Evolutionary conservation across 2,797 vertebrate species (phyloP).

Genomic region (Argyrosomus regius): DNA sequence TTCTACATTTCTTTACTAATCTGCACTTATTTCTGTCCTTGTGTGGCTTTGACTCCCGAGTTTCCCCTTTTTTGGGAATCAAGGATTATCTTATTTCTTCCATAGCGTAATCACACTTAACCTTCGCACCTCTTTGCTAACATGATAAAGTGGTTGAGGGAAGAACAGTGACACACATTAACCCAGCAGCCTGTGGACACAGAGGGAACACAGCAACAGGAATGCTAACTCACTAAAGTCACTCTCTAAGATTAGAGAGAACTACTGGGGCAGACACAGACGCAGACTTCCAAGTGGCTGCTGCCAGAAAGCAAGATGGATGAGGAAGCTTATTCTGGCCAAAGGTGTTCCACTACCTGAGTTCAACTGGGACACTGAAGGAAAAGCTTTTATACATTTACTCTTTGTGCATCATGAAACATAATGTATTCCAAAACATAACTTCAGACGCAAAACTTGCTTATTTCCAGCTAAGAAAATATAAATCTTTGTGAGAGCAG

Average conservation of each 20-base stretch:
- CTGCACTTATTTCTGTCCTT: not conserved
- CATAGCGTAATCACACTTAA: slow-evolving; percentile 38
- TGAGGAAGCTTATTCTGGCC: slow-evolving; percentile 37
- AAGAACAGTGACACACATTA: slow-evolving; percentile 25
- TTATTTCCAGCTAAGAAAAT: slow-evolving; percentile 42
- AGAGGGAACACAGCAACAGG: slow-evolving; percentile 30
- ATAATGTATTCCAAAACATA: slow-evolving; percentile 29
- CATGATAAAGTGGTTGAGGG: slow-evolving; percentile 40
- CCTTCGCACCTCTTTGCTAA: slow-evolving; percentile 4
- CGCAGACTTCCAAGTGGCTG: slow-evolving; percentile 34
- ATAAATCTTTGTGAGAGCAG: slow-evolving; percentile 51
- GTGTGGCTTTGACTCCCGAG: not conserved
- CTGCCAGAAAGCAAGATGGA: slow-evolving; percentile 63
- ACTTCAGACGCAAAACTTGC: slow-evolving; percentile 30
- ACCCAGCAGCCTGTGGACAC: slow-evolving; percentile 17
- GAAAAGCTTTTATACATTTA: slow-evolving; percentile 38
- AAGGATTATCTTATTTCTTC: slow-evolving; percentile 27
- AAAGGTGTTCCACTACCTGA: slow-evolving; percentile 38
- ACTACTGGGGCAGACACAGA: slow-evolving; percentile 26
- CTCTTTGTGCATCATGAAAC: slow-evolving; percentile 24
- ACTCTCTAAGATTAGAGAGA: slow-evolving; percentile 30
- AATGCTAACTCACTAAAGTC: slow-evolving; percentile 31
- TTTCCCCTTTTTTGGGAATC: too few relatives aligned
- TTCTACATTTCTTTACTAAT: not conserved
- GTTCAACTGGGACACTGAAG: slow-evolving; percentile 22